Evolutionary conservation across 1,140 invertebrate genomes (phyloP), one percentile per base, ranked within the genome.

Genomic region (Saccostrea echinata): DNA sequence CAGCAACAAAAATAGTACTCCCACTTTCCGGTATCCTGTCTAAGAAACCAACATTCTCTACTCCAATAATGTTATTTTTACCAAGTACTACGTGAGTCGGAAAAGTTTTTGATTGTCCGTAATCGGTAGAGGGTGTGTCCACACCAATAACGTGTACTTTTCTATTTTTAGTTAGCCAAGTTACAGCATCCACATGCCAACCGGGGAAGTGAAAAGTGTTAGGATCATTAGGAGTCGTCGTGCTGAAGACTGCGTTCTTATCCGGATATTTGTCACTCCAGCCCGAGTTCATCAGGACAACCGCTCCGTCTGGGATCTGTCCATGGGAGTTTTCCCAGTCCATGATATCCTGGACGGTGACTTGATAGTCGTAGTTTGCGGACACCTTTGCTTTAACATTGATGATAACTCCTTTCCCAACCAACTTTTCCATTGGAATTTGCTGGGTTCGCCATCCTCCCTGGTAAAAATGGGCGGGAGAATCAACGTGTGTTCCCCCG

Each of bases 401-500:
- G 27, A 92, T 84, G 24, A 92, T 85, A 3, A 90, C 91, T 30
- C 84, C 90, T 51, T 89, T 89, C 4, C 91, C 91, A 35, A 86
- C 61, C 13, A 92, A 86, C 1, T 86, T 84, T 24, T 86, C 83
- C 1, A 88, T 71, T 30, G 91, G 91, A 24, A 92, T 91, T 52
- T 92, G 80, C 13, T 91, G 88, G 24, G 82, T 71, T 16, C 88
- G 61, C 90, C 89, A 90, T 24, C 30, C 16, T 4, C 71, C 81
- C 71, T 88, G n/a, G 35, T 27, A 52, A 61, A 92, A 92, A 80
- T 92, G 91, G 4, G 88, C 84, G 33, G 91, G 91, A n/a, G 91
- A 82, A 81, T 92, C 91, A 1, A 88, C 16, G 52, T 97, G 97
- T 0, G 96, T 97, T 6, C 96, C 96, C 9, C 95, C 95, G 92